Base-by-base conservation (phyloP, 2,113 vertebrate species). In the Morone saxatilis region DNA sequence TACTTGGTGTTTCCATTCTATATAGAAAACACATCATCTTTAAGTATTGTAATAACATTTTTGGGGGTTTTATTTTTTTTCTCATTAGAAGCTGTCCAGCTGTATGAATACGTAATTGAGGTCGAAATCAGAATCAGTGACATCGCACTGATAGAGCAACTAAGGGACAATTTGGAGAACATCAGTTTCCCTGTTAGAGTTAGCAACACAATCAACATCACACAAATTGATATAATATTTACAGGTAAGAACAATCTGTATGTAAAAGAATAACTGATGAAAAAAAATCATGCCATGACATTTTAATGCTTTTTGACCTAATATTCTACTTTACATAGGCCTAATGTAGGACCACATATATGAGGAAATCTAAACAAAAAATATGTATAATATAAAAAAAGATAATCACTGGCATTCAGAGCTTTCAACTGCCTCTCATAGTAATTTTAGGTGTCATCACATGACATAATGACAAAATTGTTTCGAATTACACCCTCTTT, bases 131-230 rank as follows among this genome's bases (percentile, higher is more conserved):
- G 1, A 3, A 0, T 51, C 19, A 36, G 22, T 19, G 54, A 62
- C n/a, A 6, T 20, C 1, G 16, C 54, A 69, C 3, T 57, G 17
- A 11, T 57, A 3, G 40, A 74, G 25, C 56, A 22, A 17, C 7
- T 86, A 2, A 61, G 0, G 1, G 20, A 53, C 4, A 13, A 11
- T 57, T 36, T 78, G 56, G 40, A n/a, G 6, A 74, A 56, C 57
- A 69, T 47, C 19, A 50, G 3, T 45, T 54, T 85, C 36, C 77
- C 78, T 12, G 41, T 85, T 25, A 50, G 7, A 48, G 13, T 82
- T n/a, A 86, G 7, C 48, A 6, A 17, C 75, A 40, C 20, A 25
- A 5, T 78, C 10, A 81, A 75, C 54, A 78, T 78, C 56, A 82
- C 74, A 36, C 14, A 78, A 48, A 77, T 81, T 51, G 54, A 78